These are phyloP conservation scores for Arvicanthis niloticus DNA, from an alignment of 2,113 vertebrate species.

Conservation along the genomic window DNA sequence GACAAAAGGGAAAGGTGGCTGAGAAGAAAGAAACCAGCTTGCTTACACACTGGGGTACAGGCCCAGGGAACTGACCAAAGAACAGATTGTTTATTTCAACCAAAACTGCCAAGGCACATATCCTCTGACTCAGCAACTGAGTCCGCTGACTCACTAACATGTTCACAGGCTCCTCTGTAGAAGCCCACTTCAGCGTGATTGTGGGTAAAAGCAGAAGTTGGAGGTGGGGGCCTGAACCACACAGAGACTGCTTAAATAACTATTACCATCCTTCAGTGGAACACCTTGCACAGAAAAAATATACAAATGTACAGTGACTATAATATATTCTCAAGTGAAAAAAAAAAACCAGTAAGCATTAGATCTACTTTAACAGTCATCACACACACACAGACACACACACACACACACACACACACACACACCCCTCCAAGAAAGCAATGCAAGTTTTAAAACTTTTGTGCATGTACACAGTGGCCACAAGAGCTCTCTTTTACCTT, in stretches of 20 bases:
- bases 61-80: neutral
- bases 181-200: neutral
- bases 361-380: neutral
- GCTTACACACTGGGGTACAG: neutral
- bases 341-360: neutral
- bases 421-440: neutral
- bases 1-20: neutral
- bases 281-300: neutral
- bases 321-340: neutral
- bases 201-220: neutral
- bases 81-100: conserved; percentile 16
- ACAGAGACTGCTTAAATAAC: neutral
- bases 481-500: neutral
- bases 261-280: neutral
- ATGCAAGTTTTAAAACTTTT: neutral
- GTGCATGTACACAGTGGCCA: neutral
- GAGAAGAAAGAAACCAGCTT: neutral
- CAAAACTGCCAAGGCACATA: conserved; percentile 29
- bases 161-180: neutral
- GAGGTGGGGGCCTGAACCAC: neutral
- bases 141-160: neutral
- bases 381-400: neutral
- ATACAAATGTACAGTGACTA: neutral
- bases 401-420: too few species aligned
- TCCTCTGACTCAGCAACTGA: neutral